Evolutionary conservation across 2,888 invertebrate genomes (phyloP).

Genomic region (Megamerina dolium): DNA sequence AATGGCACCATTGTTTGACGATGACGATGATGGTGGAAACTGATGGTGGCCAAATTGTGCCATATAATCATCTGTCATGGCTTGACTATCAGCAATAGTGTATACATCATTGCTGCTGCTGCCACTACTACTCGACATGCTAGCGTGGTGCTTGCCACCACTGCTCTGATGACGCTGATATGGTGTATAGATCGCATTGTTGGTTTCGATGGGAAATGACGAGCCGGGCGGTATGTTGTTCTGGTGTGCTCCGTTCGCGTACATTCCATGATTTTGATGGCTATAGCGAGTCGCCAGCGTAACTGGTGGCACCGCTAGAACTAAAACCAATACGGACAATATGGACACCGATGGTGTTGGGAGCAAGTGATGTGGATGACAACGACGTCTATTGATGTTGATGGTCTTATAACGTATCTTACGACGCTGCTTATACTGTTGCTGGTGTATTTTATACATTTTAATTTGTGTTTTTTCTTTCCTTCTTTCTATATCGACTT

Average conservation of each 20-base stretch:
- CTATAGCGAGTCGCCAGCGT: conserved; percentile 26
- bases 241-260: no score
- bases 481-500: not conserved
- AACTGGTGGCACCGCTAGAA: conserved; percentile 15
- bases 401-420: conserved; percentile 21
- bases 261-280: conserved; percentile 27
- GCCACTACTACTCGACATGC: conserved; percentile 3
- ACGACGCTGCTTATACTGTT: conserved; percentile 20
- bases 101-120: conserved; percentile 34
- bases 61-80: conserved; percentile 40
- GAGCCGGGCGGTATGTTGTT: no score
- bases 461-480: not conserved
- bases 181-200: conserved; percentile 2
- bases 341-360: no score
- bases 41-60: conserved; percentile 20
- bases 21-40: conserved; percentile 16
- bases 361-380: not conserved
- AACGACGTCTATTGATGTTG: conserved; percentile 1
- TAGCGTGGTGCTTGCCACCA: conserved; percentile 2
- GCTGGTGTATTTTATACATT: not conserved
- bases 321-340: conserved; percentile 20
- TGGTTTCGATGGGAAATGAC: conserved; percentile 18
- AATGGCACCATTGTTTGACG: conserved; percentile 7
- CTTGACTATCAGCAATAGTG: conserved; percentile 38
- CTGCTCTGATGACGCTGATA: not conserved